phyloP scores from a whole-genome alignment of 2,113 vertebrate genomes.

The Morone chrysops region DNA sequence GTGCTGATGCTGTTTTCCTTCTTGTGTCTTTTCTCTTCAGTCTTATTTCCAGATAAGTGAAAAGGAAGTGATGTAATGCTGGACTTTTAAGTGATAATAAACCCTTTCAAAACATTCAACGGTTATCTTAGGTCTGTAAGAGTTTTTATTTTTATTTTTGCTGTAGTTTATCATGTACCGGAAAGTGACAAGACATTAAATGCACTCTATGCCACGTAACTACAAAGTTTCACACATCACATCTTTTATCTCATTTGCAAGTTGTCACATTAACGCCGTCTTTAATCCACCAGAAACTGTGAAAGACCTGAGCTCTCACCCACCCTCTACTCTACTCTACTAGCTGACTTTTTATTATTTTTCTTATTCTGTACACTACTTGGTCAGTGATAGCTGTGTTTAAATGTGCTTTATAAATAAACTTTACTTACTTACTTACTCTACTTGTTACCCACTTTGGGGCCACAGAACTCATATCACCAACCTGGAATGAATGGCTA shows the following conservation, averaged over 20 bases:
- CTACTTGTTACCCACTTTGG: neutral
- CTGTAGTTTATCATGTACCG: neutral
- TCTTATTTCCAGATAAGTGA: conserved; percentile 9
- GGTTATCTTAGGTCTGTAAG: neutral
- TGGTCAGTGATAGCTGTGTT: too few relatives aligned
- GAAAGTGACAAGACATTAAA: neutral
- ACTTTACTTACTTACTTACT: too few relatives aligned
- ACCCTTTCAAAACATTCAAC: neutral
- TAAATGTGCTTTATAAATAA: too few relatives aligned
- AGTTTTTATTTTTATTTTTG: neutral
- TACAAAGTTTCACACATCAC: neutral
- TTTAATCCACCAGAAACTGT: neutral
- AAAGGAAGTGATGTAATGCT: conserved; percentile 26
- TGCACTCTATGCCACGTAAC: neutral
- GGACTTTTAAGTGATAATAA: conserved; percentile 5
- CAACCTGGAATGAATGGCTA: conserved; percentile 4
- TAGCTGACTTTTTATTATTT: too few relatives aligned
- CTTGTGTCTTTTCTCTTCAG: neutral
- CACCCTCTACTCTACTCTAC: too few relatives aligned
- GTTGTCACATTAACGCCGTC: conserved; percentile 15
- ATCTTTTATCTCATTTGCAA: neutral
- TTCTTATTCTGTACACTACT: too few relatives aligned
- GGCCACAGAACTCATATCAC: conserved; percentile 12
- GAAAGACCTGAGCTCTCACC: neutral
- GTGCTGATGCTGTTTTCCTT: neutral